phyloP scores from a whole-genome alignment of 64 coral and sea anemone species.

The Stichodactyla mertensii region DNA sequence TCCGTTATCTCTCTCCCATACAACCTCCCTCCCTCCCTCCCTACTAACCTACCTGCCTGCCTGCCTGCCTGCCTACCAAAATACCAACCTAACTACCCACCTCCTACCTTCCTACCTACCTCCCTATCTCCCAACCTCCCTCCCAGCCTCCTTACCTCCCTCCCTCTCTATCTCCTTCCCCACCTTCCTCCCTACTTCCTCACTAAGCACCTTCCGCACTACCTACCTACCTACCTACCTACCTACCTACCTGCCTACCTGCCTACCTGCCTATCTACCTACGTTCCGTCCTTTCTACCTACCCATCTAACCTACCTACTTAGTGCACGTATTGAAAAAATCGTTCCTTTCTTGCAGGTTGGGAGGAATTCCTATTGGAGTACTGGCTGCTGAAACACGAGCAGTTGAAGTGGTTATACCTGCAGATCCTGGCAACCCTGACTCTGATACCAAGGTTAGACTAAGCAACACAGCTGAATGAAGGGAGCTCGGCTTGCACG shows the following conservation, averaged over 20 bases:
- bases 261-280: background rate
- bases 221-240: background rate
- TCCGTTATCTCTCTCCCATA: no score
- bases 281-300: background rate
- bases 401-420: conserved; percentile 92
- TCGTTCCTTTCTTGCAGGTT: conserved; percentile 19
- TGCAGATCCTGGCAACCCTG: conserved; percentile 91
- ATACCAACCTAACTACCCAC: background rate
- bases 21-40: background rate
- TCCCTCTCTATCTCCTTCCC: background rate
- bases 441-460: conserved; percentile 83
- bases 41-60: background rate
- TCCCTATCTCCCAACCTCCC: background rate
- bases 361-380: conserved; percentile 94
- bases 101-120: background rate
- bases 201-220: background rate
- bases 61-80: background rate
- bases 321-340: background rate
- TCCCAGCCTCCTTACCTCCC: background rate
- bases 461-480: background rate
- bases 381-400: conserved; percentile 92
- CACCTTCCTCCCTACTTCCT: background rate
- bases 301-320: background rate
- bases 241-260: background rate
- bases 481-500: no score